Evolutionary conservation across 2,797 vertebrate genomes (phyloP).

Genomic region (Poecilia picta): DNA sequence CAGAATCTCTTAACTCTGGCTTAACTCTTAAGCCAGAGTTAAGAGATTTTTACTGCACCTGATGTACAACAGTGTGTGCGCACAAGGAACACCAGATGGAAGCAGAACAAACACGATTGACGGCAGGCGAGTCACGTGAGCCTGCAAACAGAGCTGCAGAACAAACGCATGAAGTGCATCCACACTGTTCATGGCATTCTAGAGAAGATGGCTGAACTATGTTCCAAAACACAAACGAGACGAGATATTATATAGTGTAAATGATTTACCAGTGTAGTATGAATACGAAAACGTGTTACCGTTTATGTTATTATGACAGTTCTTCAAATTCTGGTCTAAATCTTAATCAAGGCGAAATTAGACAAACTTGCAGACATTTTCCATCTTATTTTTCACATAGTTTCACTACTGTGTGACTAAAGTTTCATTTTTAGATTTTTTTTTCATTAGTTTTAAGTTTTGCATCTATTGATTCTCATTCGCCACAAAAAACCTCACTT

Average conservation of each 20-base stretch:
- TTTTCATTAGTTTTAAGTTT: background rate
- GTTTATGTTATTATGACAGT: background rate
- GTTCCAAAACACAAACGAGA: background rate
- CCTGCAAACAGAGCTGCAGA: background rate
- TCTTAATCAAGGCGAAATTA: background rate
- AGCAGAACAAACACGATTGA: slow-evolving; percentile 14
- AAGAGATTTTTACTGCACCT: background rate
- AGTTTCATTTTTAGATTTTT: background rate
- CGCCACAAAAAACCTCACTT: background rate
- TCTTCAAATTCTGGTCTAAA: background rate
- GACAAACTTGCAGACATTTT: background rate
- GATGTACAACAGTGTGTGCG: background rate
- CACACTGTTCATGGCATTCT: background rate
- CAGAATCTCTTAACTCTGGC: no score
- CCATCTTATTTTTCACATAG: background rate
- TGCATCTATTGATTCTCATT: background rate
- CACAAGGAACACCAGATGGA: slow-evolving; percentile 31
- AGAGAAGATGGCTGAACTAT: background rate
- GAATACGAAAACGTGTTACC: background rate
- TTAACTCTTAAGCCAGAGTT: background rate
- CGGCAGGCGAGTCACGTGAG: background rate
- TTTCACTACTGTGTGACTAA: background rate
- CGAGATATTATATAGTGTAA: background rate
- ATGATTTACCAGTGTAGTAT: background rate
- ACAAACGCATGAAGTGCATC: background rate